Evolutionary conservation across 2,797 vertebrate genomes (phyloP).

Genomic region (Gallirallus australis): DNA sequence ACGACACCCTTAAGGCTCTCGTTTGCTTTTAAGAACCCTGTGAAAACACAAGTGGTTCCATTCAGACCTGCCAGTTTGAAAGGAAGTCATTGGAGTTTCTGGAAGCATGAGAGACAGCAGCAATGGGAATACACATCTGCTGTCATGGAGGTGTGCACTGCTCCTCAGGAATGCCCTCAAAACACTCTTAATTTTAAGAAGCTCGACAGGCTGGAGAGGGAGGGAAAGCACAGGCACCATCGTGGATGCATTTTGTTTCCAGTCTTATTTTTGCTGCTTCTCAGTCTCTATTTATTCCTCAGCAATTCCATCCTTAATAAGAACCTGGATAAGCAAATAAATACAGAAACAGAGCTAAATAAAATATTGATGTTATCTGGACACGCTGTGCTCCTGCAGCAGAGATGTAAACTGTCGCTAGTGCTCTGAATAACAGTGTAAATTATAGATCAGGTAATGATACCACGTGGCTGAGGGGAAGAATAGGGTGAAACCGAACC

Average conservation of each 20-base stretch:
- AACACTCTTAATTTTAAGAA: background rate
- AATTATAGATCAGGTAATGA: conserved; percentile 51
- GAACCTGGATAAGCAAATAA: conserved; percentile 20
- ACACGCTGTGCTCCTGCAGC: conserved; percentile 14
- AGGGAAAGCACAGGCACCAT: background rate
- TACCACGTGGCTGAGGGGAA: background rate
- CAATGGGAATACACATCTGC: background rate
- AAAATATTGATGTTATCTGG: conserved; percentile 47
- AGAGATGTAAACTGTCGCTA: conserved; percentile 30
- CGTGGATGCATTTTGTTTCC: background rate
- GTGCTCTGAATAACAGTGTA: background rate
- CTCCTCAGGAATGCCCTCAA: background rate
- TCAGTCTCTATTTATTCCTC: conserved; percentile 11
- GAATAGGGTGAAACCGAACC: conserved; percentile 5
- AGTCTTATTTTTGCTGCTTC: conserved; percentile 20
- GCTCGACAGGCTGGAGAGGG: background rate
- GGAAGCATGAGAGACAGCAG: background rate
- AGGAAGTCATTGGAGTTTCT: background rate
- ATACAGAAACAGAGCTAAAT: conserved; percentile 2
- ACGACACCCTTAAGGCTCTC: background rate
- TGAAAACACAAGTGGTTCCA: background rate
- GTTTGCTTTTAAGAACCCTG: conserved; percentile 21
- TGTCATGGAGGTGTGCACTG: background rate
- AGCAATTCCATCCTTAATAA: background rate
- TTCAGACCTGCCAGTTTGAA: conserved; percentile 16